Evolutionary conservation across 2,888 invertebrate genomes (phyloP).

Genomic region (Pseudococcus jackbeardsleyi): DNA sequence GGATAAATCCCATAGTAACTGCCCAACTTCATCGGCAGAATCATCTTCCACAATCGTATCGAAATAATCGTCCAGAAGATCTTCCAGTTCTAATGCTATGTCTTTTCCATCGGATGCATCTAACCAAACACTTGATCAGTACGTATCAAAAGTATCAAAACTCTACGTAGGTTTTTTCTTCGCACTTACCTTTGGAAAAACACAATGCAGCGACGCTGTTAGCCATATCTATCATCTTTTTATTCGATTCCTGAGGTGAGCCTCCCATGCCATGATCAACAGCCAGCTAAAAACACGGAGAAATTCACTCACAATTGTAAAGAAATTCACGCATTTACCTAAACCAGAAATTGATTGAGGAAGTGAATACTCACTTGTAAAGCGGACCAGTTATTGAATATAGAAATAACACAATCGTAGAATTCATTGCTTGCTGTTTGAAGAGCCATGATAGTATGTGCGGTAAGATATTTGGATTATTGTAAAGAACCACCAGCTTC

Average conservation of each 20-base stretch:
- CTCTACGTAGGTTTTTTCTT: background rate
- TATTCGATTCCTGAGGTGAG: background rate
- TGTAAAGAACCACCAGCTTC: background rate
- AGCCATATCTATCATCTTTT: background rate
- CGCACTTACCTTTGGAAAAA: slow-evolving; percentile 1
- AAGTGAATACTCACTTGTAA: background rate
- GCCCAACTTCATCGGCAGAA: slow-evolving; percentile 4
- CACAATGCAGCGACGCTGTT: background rate
- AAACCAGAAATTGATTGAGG: background rate
- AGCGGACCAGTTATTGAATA: slow-evolving; percentile 26
- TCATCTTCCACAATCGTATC: slow-evolving; percentile 32
- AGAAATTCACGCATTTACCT: background rate
- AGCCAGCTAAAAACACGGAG: background rate
- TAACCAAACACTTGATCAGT: background rate
- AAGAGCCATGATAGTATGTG: background rate
- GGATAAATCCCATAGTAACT: slow-evolving; percentile 21
- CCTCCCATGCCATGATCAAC: slow-evolving; percentile 45
- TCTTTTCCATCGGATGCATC: background rate
- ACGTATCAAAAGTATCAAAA: background rate
- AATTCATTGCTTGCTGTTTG: background rate
- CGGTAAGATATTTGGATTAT: background rate
- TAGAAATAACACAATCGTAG: background rate
- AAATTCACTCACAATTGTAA: background rate
- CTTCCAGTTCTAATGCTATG: slow-evolving; percentile 20
- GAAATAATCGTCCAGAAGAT: background rate